Base-by-base conservation (phyloP, 1,140 invertebrate genomes). In the Mycetomoellerius zeteki region DNA sequence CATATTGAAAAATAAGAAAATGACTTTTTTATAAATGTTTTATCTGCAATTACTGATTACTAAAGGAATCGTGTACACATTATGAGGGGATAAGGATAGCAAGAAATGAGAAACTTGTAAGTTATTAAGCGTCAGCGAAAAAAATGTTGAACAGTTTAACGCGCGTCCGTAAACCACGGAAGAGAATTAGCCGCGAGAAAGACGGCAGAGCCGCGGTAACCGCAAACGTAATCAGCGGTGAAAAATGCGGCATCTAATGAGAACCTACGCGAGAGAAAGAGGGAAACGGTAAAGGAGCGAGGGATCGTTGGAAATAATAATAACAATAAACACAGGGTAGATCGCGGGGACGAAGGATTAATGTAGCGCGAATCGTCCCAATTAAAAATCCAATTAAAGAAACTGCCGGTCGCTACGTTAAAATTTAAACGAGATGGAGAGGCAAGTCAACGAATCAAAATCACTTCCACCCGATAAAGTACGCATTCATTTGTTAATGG, bases 301-400 rank as follows among this genome's bases (percentile, higher is more conserved):
- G 77, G 85, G 54, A 56, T 72, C 62, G 65, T 85, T 71, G 77
- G 54, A 85, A 80, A 90, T 85, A 91, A 91, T 91, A 93, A 93
- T 93, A 91, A 92, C 86, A 90, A 92, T 91, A 91, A 91, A 92
- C 84, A 89, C 54, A 67, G n/a, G 24, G 30, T 50, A 33, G 50
- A 73, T 72, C 72, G 67, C 52, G 67, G 81, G 88, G 86, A 89
- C 33, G 89, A 76, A 71, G 89, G 92, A 93, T 94, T 94, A 94
- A 95, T 94, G 94, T 94, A 94, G 93, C 92, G 92, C 90, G 92
- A 95, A 94, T 94, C 93, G 93, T 89, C 85, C 92, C 93, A 95
- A 95, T 95, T 95, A 95, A 95, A 95, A 95, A 95, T 94, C 94
- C 94, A 94, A 95, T 95, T 95, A 95, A 95, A 94, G 94, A 91